Base-by-base conservation (phyloP, 2,797 vertebrate species). In the Spondyliosoma cantharus region DNA sequence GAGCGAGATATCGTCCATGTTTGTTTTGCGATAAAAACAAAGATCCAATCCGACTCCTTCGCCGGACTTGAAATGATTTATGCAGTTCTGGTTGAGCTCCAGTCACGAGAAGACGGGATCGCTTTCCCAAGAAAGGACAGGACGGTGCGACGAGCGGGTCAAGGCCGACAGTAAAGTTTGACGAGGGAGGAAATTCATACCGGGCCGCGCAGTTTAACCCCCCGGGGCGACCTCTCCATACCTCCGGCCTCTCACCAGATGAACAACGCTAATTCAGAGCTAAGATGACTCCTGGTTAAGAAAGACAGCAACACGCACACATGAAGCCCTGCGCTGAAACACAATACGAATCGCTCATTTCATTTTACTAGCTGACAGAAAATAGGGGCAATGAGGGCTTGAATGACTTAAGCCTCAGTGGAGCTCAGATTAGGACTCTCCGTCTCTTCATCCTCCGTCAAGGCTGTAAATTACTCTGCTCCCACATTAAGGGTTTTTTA, bases 301-400 rank as follows among this genome's bases (percentile, higher is more conserved):
- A 74, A 58, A 90, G 86, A 92, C 86, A 88, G 72, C 74, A 50
- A 59, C 25, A 32, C 58, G 64, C 83, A 86, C 84, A 92, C 79
- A 91, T 89, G 2, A 27, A 78, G 85, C 84, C 37, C 84, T 86
- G 80, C 27, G 84, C 85, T 88, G 91, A 91, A 93, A 93, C 88
- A 90, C 82, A 87, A 87, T 92, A 81, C 77, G 74, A 81, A 91
- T 80, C 84, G 82, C 91, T 94, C 71, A 80, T 92, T 90, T 89
- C 83, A 90, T 91, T 91, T 90, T 83, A 87, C 74, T 88, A 89
- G 90, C 89, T 91, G 86, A 86, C 77, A 89, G 76, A 87, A 78
- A 88, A 90, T 92, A 83, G 82, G 88, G 89, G 89, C 78, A 83
- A 90, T 87, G 88, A 76, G 87, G 91, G 88, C 71, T 84, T 85